Conservation (phyloP, 2,113 vertebrate genomes). For the Muscicapa adusta region DNA sequence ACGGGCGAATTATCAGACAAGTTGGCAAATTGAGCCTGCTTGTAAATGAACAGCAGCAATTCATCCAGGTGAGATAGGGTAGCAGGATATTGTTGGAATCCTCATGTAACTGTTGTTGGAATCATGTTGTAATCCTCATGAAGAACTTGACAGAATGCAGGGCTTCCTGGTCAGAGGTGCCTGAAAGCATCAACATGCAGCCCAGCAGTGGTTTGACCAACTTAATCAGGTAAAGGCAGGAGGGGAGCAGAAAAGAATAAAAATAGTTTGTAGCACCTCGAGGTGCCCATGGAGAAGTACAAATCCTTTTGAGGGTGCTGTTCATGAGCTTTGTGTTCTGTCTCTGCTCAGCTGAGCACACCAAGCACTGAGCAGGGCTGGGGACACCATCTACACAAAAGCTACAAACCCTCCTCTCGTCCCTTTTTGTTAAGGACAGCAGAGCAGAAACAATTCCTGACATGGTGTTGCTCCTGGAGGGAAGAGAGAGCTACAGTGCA, state of each 20-base stretch:
- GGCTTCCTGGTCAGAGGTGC: background rate
- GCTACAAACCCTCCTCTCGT: fast-evolving
- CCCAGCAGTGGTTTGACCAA: background rate
- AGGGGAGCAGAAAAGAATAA: background rate
- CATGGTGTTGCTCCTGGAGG: background rate
- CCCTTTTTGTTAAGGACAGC: background rate
- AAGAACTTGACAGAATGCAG: fast-evolving
- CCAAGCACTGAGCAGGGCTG: fast-evolving
- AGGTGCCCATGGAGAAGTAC: background rate
- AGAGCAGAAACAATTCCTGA: background rate
- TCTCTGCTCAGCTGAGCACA: background rate
- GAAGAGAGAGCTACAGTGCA: background rate
- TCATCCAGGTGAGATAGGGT: background rate
- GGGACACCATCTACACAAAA: background rate
- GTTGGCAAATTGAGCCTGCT: background rate
- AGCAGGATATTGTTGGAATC: background rate
- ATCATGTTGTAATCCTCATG: fast-evolving
- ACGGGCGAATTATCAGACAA: background rate
- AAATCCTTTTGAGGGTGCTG: background rate
- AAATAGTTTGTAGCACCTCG: background rate
- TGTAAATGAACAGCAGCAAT: background rate
- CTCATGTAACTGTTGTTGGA: fast-evolving
- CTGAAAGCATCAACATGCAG: fast-evolving
- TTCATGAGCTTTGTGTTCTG: background rate
- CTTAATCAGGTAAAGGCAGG: background rate